Conservation (phyloP, 1,140 invertebrate species). For the Nasonia longicornis region DNA sequence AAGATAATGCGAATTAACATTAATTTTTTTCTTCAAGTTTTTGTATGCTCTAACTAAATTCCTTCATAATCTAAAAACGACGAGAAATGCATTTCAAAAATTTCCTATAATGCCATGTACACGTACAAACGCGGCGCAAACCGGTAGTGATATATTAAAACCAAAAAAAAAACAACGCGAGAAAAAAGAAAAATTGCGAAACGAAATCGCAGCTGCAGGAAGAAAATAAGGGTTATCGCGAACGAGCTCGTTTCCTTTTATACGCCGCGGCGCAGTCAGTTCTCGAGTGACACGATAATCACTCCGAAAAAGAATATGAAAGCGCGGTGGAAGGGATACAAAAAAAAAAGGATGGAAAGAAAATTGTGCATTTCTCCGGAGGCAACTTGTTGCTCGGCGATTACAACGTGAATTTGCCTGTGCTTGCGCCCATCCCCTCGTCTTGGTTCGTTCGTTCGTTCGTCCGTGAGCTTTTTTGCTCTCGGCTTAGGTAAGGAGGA, state of each 20-base stretch:
- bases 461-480: not conserved
- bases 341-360: slow-evolving; percentile 8
- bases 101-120: no score
- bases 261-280: slow-evolving; percentile 18
- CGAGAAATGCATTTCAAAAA: no score
- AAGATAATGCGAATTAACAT: no score
- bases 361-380: slow-evolving; percentile 7
- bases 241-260: slow-evolving; percentile 29
- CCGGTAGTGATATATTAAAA: not conserved
- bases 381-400: slow-evolving; percentile 33
- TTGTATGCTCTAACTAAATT: no score
- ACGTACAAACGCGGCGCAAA: no score
- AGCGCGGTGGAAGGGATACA: not conserved
- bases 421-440: not conserved
- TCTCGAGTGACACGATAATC: slow-evolving; percentile 32
- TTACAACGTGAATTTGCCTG: slow-evolving; percentile 16
- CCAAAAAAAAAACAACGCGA: not conserved
- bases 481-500: not conserved
- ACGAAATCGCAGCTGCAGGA: not conserved
- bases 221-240: slow-evolving; percentile 8
- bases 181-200: not conserved
- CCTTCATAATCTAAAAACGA: no score
- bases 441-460: not conserved
- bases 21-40: no score
- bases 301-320: slow-evolving; percentile 18